Conservation (phyloP, 1,140 invertebrate species). For the Stegodyphus dumicola region DNA sequence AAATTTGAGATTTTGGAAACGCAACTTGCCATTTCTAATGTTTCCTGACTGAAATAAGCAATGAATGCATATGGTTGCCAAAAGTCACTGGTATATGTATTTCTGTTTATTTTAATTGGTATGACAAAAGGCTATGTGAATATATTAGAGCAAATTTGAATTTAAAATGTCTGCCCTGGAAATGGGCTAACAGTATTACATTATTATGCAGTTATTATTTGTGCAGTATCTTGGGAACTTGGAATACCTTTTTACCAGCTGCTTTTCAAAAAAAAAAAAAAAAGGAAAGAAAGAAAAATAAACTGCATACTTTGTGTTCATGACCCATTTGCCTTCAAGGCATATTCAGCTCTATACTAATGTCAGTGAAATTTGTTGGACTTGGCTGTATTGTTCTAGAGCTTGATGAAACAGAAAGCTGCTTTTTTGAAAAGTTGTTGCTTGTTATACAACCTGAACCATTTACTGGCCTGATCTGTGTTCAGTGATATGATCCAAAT, state of each 20-base stretch:
- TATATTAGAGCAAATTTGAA: no score
- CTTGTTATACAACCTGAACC: slow-evolving; percentile 49
- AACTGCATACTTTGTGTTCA: no score
- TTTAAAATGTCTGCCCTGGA: no score
- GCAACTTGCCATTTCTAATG: slow-evolving; percentile 29
- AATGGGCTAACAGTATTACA: no score
- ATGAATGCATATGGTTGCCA: background rate
- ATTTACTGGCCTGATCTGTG: slow-evolving; percentile 48
- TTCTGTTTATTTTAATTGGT: background rate
- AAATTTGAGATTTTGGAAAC: slow-evolving; percentile 56
- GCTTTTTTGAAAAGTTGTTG: slow-evolving; percentile 59
- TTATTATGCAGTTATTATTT: no score
- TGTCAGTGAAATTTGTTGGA: slow-evolving; percentile 22
- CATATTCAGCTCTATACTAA: background rate
- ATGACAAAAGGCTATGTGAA: no score
- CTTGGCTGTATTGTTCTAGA: slow-evolving; percentile 19
- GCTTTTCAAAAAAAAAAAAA: no score
- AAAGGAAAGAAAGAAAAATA: no score
- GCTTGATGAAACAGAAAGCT: slow-evolving; percentile 53
- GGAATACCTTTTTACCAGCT: no score
- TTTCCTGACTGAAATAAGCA: background rate
- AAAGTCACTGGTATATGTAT: background rate
- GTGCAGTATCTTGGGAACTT: no score
- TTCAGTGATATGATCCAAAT: slow-evolving; percentile 54
- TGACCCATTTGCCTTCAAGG: no score